Evolutionary conservation across 2,113 vertebrate genomes (phyloP), one percentile per base, ranked within the genome.

Genomic region (Pelusios castaneus): DNA sequence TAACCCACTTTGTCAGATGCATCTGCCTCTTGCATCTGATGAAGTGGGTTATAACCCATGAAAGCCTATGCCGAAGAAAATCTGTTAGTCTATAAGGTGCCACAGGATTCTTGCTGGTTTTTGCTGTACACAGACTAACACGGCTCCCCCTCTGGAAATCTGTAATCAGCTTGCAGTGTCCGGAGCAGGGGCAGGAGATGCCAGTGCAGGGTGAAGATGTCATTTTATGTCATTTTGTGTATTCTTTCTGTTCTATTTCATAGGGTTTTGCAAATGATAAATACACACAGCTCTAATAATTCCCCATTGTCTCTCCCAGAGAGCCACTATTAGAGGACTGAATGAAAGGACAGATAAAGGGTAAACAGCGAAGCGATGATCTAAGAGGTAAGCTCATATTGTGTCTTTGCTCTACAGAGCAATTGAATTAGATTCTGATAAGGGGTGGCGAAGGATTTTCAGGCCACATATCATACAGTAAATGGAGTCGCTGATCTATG

Each of bases 381-480:
- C 0, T 1, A 80, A 80, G 55, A 83, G 85, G 83, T 92, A 29
- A 89, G 75, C 56, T 56, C 8, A 70, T 77, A 80, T 81, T 43
- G 67, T 12, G 63, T 81, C 84, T 91, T 91, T 92, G 43, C 25
- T 85, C 82, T 51, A 82, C 70, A 75, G 55, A 12, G 6, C 75
- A 80, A 56, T 25, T 80, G 90, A 85, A 90, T 29, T 7, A 5
- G 76, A 8, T 43, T 21, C 41, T 86, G 93, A 21, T 52, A 75
- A 89, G 90, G 34, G 91, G 85, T 38, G 76, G 82, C 21, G 82
- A 91, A 90, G 63, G 88, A 78, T 89, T 91, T 89, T 89, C 1
- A 2, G 56, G 77, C 81, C 92, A 84, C 77, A 29, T 2, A 51
- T 2, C 0, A 89, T 54, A 85, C 82, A n/a, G 41, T 2, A 2